Conservation (phyloP, 2,888 invertebrate genomes). For the Plebejus melissa region DNA sequence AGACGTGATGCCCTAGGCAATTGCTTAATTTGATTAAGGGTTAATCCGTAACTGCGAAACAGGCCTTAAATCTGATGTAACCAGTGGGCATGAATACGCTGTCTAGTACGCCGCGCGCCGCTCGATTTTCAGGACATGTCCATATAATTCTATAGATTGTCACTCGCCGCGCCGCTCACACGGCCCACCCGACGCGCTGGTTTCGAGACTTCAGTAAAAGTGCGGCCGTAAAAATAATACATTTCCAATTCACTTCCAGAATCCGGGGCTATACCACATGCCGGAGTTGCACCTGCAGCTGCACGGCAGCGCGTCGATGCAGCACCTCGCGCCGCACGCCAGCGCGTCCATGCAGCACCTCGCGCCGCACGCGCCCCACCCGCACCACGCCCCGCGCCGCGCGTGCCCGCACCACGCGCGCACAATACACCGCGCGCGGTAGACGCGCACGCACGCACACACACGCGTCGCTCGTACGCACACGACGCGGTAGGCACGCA, state of each 20-base stretch:
- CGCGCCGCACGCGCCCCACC: conserved; percentile 36
- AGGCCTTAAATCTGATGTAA: too few species aligned
- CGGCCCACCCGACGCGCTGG: too few species aligned
- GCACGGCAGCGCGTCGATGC: conserved; percentile 67
- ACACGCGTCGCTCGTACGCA: conserved; percentile 17
- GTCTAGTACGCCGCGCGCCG: too few species aligned
- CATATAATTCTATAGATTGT: too few species aligned
- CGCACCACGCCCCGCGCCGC: conserved; percentile 35
- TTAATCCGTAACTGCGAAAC: too few species aligned
- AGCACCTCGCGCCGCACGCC: conserved; percentile 51
- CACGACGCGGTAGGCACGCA: too few species aligned
- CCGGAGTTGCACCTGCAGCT: conserved; percentile 59
- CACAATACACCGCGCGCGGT: conserved; percentile 52
- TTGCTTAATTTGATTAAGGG: too few species aligned
- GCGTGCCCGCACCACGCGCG: conserved; percentile 40
- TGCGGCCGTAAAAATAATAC: neutral
- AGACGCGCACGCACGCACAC: conserved; percentile 44
- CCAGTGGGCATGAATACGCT: too few species aligned
- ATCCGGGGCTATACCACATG: conserved; percentile 72
- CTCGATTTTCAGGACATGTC: too few species aligned
- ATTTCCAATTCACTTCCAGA: conserved; percentile 43
- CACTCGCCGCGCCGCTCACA: too few species aligned
- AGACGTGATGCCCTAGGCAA: too few species aligned
- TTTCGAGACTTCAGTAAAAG: too few species aligned
- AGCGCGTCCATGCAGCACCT: conserved; percentile 38